phyloP scores from a whole-genome alignment of 2,113 vertebrate species.

The Xiphophorus maculatus region DNA sequence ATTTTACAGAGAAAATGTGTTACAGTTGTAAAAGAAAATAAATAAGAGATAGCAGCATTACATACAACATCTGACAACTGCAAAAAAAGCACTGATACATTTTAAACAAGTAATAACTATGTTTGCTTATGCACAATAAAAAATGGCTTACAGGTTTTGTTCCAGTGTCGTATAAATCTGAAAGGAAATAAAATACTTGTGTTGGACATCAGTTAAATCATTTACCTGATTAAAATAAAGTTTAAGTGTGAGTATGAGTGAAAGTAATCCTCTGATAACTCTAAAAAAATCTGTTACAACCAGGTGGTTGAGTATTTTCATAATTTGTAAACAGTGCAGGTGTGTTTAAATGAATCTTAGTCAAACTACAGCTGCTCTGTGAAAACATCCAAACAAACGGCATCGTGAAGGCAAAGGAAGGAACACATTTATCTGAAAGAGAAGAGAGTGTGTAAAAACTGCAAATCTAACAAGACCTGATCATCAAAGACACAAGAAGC shows the following conservation, averaged over 20 bases:
- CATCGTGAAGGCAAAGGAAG: too few species aligned
- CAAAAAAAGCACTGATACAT: constrained; percentile 57
- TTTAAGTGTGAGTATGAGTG: background rate
- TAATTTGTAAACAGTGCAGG: too few species aligned
- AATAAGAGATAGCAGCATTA: constrained; percentile 42
- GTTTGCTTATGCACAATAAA: constrained; percentile 20
- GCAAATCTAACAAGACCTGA: too few species aligned
- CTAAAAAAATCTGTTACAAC: too few species aligned
- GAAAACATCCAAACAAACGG: too few species aligned
- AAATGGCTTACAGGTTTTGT: constrained; percentile 22
- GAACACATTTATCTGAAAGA: too few species aligned
- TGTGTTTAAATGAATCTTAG: too few species aligned
- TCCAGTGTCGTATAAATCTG: constrained; percentile 5
- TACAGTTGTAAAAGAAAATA: constrained; percentile 14
- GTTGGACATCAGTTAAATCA: constrained; percentile 3
- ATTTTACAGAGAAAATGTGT: constrained; percentile 17
- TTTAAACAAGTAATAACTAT: constrained; percentile 62
- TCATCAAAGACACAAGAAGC: too few species aligned
- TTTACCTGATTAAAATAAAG: background rate
- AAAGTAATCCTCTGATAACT: background rate
- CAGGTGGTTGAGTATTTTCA: too few species aligned
- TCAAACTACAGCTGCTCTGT: too few species aligned
- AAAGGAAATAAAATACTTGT: background rate
- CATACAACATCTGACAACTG: constrained; percentile 64
- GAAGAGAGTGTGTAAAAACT: too few species aligned